phyloP scores from a whole-genome alignment of 1,140 invertebrate species.

The Neodiprion lecontei region DNA sequence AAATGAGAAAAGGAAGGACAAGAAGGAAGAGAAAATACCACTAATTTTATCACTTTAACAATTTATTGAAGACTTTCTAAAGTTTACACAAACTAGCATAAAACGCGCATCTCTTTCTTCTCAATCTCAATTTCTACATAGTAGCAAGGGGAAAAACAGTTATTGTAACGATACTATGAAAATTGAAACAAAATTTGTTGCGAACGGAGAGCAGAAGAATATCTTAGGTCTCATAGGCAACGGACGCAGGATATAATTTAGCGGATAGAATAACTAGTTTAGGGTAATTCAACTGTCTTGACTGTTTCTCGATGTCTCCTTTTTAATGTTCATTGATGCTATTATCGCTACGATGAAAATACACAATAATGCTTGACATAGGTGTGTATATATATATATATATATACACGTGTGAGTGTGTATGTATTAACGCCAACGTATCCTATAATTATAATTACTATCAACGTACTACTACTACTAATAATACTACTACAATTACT shows the following conservation, averaged over 20 bases:
- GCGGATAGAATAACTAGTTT: constrained; percentile 21
- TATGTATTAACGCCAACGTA: constrained; percentile 8
- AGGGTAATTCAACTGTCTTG: constrained; percentile 37
- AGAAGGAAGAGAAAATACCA: background rate
- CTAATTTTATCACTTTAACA: background rate
- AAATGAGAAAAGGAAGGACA: background rate
- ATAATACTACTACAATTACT: background rate
- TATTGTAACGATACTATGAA: background rate
- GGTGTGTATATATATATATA: background rate
- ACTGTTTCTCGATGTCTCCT: constrained; percentile 45
- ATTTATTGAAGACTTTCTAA: background rate
- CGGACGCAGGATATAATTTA: constrained; percentile 18
- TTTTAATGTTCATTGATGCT: constrained; percentile 49
- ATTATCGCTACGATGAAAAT: constrained; percentile 28
- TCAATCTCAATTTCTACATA: background rate
- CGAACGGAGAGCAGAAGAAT: background rate
- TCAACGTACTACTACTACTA: background rate
- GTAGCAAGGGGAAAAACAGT: background rate
- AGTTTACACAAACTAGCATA: background rate
- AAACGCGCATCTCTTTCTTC: background rate
- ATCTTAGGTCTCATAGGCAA: background rate
- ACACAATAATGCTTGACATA: constrained; percentile 21
- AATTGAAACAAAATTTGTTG: background rate
- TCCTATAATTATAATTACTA: background rate
- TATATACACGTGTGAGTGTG: background rate